Evolutionary conservation across 2,797 vertebrate species (phyloP).

Genomic region (Anniella stebbinsi): DNA sequence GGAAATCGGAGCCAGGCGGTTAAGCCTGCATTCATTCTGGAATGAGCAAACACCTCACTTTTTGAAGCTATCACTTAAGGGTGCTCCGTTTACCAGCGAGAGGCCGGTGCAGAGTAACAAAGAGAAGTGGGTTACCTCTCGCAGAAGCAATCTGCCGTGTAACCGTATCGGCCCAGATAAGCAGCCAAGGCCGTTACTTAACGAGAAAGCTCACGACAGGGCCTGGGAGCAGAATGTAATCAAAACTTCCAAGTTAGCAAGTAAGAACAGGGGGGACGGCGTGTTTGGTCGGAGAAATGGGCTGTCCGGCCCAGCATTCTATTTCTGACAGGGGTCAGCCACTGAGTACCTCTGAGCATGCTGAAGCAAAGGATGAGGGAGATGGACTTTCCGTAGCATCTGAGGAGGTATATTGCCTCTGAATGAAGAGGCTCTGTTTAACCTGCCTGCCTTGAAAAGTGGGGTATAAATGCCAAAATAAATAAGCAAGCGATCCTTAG

Average conservation of each 20-base stretch:
- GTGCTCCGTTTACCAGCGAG: slow-evolving; percentile 9
- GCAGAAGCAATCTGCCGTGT: slow-evolving; percentile 11
- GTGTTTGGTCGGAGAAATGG: no score
- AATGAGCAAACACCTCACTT: not conserved
- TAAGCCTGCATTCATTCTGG: slow-evolving; percentile 41
- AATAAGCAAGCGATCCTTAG: not conserved
- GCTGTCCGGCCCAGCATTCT: not conserved
- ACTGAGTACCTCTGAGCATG: not conserved
- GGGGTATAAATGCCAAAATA: not conserved
- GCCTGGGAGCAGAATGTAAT: not conserved
- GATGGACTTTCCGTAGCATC: not conserved
- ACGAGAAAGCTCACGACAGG: slow-evolving; percentile 20
- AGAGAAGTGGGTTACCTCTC: slow-evolving; percentile 21
- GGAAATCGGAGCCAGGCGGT: slow-evolving; percentile 58
- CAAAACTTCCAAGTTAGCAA: slow-evolving; percentile 12
- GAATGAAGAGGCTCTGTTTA: not conserved
- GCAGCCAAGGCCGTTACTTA: slow-evolving; percentile 39
- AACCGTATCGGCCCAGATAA: slow-evolving; percentile 31
- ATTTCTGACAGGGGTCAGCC: not conserved
- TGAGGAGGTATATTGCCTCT: not conserved
- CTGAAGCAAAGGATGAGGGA: not conserved
- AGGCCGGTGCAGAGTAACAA: slow-evolving; percentile 43
- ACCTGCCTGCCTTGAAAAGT: not conserved
- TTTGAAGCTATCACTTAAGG: slow-evolving; percentile 50
- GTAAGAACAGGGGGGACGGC: not conserved